Evolutionary conservation across 2,888 invertebrate genomes (phyloP).

Genomic region (Philonicus albiceps): DNA sequence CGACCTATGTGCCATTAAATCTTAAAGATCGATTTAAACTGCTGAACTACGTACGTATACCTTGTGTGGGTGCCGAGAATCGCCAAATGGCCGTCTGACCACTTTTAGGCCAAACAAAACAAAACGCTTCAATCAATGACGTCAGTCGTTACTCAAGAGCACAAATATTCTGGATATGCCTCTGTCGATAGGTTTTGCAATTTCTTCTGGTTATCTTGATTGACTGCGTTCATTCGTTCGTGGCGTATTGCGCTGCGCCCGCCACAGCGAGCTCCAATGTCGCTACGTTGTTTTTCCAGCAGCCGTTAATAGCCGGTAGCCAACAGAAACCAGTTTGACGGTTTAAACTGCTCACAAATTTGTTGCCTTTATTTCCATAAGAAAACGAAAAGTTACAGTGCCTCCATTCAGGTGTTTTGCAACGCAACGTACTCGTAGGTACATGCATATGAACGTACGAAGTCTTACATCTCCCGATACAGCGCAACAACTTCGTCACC

Average conservation of each 20-base stretch:
- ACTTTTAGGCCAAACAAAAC: background rate
- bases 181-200: background rate
- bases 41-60: background rate
- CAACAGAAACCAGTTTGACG: conserved; percentile 22
- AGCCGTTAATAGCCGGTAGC: conserved; percentile 17
- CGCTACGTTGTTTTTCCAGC: background rate
- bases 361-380: conserved; percentile 9
- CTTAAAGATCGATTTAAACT: background rate
- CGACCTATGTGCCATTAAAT: background rate
- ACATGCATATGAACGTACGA: background rate
- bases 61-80: background rate
- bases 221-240: background rate
- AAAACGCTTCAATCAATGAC: background rate
- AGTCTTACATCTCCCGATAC: background rate
- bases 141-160: conserved; percentile 17
- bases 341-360: background rate
- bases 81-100: background rate
- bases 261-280: background rate
- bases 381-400: background rate
- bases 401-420: conserved; percentile 5
- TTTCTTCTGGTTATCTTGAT: background rate
- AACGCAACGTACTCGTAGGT: background rate
- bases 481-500: background rate
- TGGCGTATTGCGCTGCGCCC: background rate
- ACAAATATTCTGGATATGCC: conserved; percentile 9